These are phyloP conservation scores for Dascyllus trimaculatus DNA, from an alignment of 2,113 vertebrate genomes.

Conservation along the genomic window DNA sequence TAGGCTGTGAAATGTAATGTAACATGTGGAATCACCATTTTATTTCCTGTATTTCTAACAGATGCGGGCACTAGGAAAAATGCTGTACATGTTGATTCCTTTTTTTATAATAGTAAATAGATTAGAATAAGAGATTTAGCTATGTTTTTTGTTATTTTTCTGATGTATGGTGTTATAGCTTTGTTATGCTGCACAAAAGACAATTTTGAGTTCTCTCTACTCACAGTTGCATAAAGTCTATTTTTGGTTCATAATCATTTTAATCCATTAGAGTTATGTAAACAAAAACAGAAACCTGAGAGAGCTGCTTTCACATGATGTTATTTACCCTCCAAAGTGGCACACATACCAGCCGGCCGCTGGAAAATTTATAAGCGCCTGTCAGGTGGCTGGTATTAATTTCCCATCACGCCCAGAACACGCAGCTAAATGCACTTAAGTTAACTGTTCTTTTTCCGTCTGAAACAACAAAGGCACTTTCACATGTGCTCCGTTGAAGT, in stretches of 20 bases:
- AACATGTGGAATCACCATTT: no score
- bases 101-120: no score
- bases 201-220: no score
- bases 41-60: no score
- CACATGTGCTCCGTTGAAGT: slow-evolving; percentile 15
- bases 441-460: slow-evolving; percentile 7
- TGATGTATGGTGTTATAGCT: no score
- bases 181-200: no score
- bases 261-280: background rate
- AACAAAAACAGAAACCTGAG: slow-evolving; percentile 6
- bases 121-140: no score
- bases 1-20: no score
- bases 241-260: background rate
- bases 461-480: slow-evolving; percentile 40
- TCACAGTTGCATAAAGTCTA: no score
- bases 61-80: no score
- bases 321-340: slow-evolving; percentile 21
- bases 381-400: slow-evolving; percentile 28
- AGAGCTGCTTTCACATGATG: slow-evolving; percentile 11
- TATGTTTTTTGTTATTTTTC: no score
- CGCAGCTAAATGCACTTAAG: slow-evolving; percentile 10
- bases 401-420: slow-evolving; percentile 25
- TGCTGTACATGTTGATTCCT: no score
- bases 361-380: slow-evolving; percentile 22
- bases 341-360: slow-evolving; percentile 5